Evolutionary conservation across 2,113 vertebrate genomes (phyloP), one percentile per base, ranked within the genome.

Genomic region (Channa maculata): DNA sequence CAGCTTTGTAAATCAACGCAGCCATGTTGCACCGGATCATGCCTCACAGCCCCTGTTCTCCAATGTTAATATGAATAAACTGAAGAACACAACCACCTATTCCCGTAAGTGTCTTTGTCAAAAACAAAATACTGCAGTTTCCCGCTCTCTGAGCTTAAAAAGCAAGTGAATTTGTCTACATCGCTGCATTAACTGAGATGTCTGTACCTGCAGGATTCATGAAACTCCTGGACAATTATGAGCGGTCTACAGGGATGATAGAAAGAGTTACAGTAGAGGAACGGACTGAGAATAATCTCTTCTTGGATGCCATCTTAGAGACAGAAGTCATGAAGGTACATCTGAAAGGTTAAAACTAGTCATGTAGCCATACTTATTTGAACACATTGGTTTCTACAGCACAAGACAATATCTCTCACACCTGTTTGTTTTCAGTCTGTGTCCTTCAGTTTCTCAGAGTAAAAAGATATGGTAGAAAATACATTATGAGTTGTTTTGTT

Each of bases 321-420:
- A 97, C 95, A 3, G 67, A 92, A 66, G 94, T 97, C 70, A 96
- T 97, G 95, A 94, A 95, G 94, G 96, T 96, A 85, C 67, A 83
- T 57, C 5, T 6, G 11, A 74, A 62, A 36, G 49, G 65, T 79
- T 60, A 8, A 41, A 71, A 63, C 75, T 12, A 65, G 50, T 37
- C 43, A n/a, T n/a, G 60, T 2, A 44, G 33, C 14, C 4, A 9
- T 1, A 12, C 0, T 11, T 1, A 48, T 15, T 60, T 6, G 2
- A 12, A 33, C 24, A 38, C 3, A 4, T 50, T 0, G 24, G 13
- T 60, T 37, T 39, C 34, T 46, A 0, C 45, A 73, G 8, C 33
- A 41, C 39, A 0, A 13, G 38, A 7, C 45, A 12, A 57, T 14
- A 7, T 44, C 41, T 64, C 11, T 38, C 7, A 12, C 53, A 14